Conservation (phyloP, 2,797 vertebrate species). For the Decapterus maruadsi region DNA sequence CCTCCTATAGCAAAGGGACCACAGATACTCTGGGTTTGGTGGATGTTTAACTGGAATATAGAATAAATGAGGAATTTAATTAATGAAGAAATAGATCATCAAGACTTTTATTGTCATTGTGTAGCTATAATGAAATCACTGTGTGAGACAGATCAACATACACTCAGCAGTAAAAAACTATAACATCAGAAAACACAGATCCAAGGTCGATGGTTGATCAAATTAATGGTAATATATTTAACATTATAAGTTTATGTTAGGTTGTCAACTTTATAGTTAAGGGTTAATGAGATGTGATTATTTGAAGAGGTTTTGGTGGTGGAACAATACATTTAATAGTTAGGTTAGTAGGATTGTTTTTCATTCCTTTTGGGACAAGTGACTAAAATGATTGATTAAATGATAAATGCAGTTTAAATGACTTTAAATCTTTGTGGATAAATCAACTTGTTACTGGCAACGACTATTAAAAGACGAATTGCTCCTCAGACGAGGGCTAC, state of each 20-base stretch:
- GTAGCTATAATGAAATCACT: not conserved
- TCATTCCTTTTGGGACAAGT: slow-evolving; percentile 7
- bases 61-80: slow-evolving; percentile 5
- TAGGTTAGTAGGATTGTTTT: not conserved
- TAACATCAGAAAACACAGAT: not conserved
- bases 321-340: slow-evolving; percentile 20
- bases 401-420: slow-evolving; percentile 11
- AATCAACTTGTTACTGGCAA: slow-evolving; percentile 3
- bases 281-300: not conserved
- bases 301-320: slow-evolving; percentile 22
- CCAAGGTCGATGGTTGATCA: not conserved
- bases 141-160: not conserved
- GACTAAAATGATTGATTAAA: slow-evolving; percentile 20
- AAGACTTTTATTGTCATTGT: not conserved
- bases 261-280: not conserved
- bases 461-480: not conserved
- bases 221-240: slow-evolving; percentile 1
- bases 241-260: not conserved
- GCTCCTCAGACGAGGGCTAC: not conserved
- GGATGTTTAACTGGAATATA: slow-evolving; percentile 22
- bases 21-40: not conserved
- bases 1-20: slow-evolving; percentile 50
- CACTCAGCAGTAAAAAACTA: too few relatives aligned
- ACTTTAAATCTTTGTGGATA: not conserved
- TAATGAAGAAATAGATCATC: not conserved